Evolutionary conservation across 2,888 invertebrate genomes (phyloP).

Genomic region (Leucozona laternaria): DNA sequence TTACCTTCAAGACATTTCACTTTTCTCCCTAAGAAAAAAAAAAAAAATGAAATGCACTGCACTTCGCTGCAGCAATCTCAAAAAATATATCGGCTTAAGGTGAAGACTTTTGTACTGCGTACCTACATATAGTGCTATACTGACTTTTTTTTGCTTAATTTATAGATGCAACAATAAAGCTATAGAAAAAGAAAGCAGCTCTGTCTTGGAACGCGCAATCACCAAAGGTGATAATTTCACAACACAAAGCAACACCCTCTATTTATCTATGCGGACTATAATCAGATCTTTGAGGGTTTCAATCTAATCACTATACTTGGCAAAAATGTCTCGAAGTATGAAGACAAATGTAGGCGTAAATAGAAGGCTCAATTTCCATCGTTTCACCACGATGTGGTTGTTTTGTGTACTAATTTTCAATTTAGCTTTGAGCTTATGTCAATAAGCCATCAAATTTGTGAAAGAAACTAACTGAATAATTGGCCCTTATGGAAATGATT

Average conservation of each 20-base stretch:
- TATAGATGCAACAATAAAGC: conserved; percentile 30
- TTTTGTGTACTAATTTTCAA: conserved; percentile 20
- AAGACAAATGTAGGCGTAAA: conserved; percentile 33
- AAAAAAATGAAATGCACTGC: conserved; percentile 21
- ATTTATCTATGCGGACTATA: conserved; percentile 38
- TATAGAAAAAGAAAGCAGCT: conserved; percentile 69
- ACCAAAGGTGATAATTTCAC: conserved; percentile 67
- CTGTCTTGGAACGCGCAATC: conserved; percentile 20
- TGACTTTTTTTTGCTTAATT: not conserved
- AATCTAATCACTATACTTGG: conserved; percentile 1
- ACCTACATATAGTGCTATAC: conserved; percentile 49
- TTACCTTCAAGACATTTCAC: conserved; percentile 59
- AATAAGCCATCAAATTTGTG: conserved; percentile 55
- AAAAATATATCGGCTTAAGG: conserved; percentile 28
- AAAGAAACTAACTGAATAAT: conserved; percentile 59
- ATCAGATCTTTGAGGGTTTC: conserved; percentile 43
- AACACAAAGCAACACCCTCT: conserved; percentile 55
- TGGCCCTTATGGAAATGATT: conserved; percentile 59
- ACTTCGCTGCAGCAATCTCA: conserved; percentile 15
- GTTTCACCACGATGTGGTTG: conserved; percentile 18
- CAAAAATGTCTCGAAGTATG: not conserved
- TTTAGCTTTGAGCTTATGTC: conserved; percentile 44
- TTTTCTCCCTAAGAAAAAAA: conserved; percentile 43
- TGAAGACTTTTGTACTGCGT: conserved; percentile 4
- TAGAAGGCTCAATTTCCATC: not conserved